Percentiles rank a stretch among this genome's conserved stretches.
Conservation (phyloP, 2,797 vertebrate species). For the Pseudotriccus pelzelni region DNA sequence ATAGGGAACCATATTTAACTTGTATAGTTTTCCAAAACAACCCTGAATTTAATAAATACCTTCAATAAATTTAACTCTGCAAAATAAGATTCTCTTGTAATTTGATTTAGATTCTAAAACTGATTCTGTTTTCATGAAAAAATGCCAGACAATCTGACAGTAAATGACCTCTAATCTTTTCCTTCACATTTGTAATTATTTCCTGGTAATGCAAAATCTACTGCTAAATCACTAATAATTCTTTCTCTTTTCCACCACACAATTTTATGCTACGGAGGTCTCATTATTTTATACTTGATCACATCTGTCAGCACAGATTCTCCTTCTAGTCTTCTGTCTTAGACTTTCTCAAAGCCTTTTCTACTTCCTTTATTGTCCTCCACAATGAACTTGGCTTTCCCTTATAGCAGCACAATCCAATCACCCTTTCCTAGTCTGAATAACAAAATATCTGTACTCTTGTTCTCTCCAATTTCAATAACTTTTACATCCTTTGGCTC, state of each 20-base stretch:
- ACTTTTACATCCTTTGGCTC: background rate
- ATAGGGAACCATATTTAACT: background rate
- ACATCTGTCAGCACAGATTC: background rate
- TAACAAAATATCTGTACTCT: background rate
- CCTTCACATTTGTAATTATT: background rate
- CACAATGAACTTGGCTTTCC: background rate
- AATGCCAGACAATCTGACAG: background rate
- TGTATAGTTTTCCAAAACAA: background rate
- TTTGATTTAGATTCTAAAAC: background rate
- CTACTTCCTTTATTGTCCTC: background rate
- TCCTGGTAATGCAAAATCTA: background rate
- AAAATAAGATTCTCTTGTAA: background rate
- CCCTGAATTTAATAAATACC: background rate
- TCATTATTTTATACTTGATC: background rate
- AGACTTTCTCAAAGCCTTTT: background rate
- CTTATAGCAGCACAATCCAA: background rate
- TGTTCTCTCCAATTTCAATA: background rate
- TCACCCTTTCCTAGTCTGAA: background rate
- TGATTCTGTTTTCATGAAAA: background rate
- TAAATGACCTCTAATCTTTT: background rate
- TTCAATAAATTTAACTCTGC: background rate
- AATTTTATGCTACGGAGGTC: background rate
- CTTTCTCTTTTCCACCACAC: background rate
- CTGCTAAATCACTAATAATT: background rate
- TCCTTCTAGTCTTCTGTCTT: background rate